These are phyloP conservation scores for Barypeithes pellucidus DNA, from an alignment of 2,888 invertebrate genomes.

Conservation along the genomic window DNA sequence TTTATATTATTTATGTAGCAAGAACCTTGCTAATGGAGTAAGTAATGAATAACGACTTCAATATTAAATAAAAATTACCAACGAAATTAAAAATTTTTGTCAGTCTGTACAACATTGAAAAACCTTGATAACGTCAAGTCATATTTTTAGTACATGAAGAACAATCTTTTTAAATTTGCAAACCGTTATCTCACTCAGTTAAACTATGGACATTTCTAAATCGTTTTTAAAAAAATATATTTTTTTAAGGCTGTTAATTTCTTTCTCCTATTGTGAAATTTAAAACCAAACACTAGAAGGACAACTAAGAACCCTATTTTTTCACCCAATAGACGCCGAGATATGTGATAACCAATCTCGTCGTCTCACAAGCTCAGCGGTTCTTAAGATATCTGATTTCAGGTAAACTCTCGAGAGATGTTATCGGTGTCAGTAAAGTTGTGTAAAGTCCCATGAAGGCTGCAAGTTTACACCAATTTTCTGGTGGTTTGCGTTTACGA, in stretches of 20 bases:
- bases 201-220: too few relatives aligned
- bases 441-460: constrained; percentile 60
- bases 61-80: too few relatives aligned
- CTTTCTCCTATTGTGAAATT: background rate
- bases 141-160: too few relatives aligned
- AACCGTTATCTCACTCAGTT: too few relatives aligned
- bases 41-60: too few relatives aligned
- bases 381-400: constrained; percentile 47
- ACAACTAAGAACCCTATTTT: background rate
- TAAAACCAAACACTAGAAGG: constrained; percentile 30
- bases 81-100: too few relatives aligned
- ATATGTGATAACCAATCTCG: constrained; percentile 33
- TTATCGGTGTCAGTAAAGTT: constrained; percentile 62
- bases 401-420: constrained; percentile 54
- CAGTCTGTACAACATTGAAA: too few relatives aligned
- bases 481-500: constrained; percentile 62
- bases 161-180: too few relatives aligned
- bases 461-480: constrained; percentile 65
- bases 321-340: constrained; percentile 13
- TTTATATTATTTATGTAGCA: background rate
- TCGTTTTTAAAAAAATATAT: too few relatives aligned
- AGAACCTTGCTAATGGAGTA: too few relatives aligned
- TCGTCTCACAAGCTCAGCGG: constrained; percentile 29
- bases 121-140: too few relatives aligned
- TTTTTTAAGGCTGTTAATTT: too few relatives aligned